Evolutionary conservation across 1,140 invertebrate species (phyloP).

Genomic region (Chironomus striatipennis): DNA sequence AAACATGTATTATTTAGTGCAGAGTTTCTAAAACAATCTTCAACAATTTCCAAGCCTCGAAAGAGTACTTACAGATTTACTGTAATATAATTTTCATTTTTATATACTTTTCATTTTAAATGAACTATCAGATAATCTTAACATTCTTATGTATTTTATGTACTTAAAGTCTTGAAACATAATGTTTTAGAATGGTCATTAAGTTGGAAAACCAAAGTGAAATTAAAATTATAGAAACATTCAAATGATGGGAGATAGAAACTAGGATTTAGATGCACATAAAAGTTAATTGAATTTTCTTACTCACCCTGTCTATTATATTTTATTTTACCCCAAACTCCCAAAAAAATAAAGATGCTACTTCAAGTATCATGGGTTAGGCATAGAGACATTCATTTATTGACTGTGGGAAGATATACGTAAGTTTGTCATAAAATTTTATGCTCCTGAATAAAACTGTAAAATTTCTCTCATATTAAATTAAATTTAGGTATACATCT

Average conservation of each 20-base stretch:
- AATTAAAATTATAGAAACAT: neutral
- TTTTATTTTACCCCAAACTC: conserved; percentile 29
- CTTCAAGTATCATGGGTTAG: conserved; percentile 84
- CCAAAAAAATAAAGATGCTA: conserved; percentile 50
- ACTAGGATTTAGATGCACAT: conserved; percentile 25
- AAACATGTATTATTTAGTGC: no score
- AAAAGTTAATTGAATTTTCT: conserved; percentile 27
- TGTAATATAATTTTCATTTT: no score
- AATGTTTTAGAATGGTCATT: neutral
- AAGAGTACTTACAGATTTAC: no score
- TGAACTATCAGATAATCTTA: neutral
- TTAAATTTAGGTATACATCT: conserved; percentile 56
- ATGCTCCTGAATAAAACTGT: neutral
- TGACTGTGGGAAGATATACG: conserved; percentile 83
- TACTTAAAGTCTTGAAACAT: neutral
- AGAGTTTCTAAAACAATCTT: no score
- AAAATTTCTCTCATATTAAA: neutral
- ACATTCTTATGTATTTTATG: neutral
- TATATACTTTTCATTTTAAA: neutral
- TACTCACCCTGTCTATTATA: conserved; percentile 25
- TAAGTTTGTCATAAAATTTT: neutral
- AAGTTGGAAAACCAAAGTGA: neutral
- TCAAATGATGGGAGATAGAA: neutral
- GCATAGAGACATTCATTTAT: conserved; percentile 75
- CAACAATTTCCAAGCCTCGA: no score